Evolutionary conservation across 2,888 invertebrate genomes (phyloP).

Genomic region (Drosophila pegasa): DNA sequence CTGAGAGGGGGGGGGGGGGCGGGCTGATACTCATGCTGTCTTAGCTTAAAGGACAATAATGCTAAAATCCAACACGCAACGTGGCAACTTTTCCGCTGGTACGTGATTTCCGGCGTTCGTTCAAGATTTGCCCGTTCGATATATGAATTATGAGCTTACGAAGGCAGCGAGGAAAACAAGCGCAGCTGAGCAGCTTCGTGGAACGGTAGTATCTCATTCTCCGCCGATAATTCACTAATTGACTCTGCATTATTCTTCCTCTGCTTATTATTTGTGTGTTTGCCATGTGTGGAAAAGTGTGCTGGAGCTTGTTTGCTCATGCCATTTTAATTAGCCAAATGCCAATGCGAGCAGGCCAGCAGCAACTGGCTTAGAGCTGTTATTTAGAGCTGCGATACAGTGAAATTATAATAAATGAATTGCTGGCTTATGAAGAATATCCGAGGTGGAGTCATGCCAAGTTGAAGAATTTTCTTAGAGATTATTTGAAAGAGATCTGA

Average conservation of each 20-base stretch:
- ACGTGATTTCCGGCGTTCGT: conserved; percentile 81
- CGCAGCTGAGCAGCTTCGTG: conserved; percentile 12
- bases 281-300: conserved; percentile 7
- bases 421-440: too few relatives aligned
- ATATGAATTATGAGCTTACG: conserved; percentile 70
- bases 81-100: conserved; percentile 72
- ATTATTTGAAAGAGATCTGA: too few relatives aligned
- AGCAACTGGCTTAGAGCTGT: not conserved
- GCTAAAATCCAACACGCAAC: conserved; percentile 68
- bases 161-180: conserved; percentile 15
- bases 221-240: conserved; percentile 60
- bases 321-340: conserved; percentile 72
- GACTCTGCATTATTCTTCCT: conserved; percentile 23
- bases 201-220: conserved; percentile 54
- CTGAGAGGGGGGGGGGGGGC: not conserved
- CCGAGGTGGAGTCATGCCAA: too few relatives aligned
- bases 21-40: conserved; percentile 43
- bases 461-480: too few relatives aligned
- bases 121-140: conserved; percentile 75
- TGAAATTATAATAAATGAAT: not conserved
- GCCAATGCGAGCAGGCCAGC: conserved; percentile 38
- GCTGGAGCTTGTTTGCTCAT: conserved; percentile 60
- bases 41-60: conserved; percentile 72
- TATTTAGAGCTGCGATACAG: not conserved
- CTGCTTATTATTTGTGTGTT: not conserved